Base-by-base conservation (phyloP, 2,888 invertebrate species). In the Metopia argyrocephala region DNA sequence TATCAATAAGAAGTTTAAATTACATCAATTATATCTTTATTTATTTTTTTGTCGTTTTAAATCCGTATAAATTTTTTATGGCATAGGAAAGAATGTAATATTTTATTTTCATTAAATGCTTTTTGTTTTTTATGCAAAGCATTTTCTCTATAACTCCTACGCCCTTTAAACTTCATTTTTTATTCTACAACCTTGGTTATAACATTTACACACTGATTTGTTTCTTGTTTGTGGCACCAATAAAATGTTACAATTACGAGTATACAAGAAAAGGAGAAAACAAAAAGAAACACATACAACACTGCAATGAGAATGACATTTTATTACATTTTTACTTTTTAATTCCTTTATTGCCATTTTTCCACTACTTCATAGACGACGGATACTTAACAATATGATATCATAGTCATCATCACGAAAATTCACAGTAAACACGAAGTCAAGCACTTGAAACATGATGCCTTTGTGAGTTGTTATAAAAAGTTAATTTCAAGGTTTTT, bases 291-390 rank as follows among this genome's bases (percentile, higher is more conserved):
- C 7, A 31, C 7, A 38, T 3, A 9, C n/a, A 73, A 57, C 28
- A 25, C 15, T 23, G 21, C 56, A 52, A 68, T 48, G 21, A 75
- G 66, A 70, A 70, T 56, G 61, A 48, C 65, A 75, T 70, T 75
- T 61, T 18, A 56, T 69, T 61, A 50, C 52, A 3, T 25, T 61
- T 52, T 56, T 50, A 50, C 59, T 66, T 57, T n/a, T n/a, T 31
- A n/a, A 31, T 5, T 31, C 15, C 20, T 50, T 25, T 61, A 18
- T 31, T 31, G 54, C 45, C 48, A 70, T 66, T 79, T 70, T 75
- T 61, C 75, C 61, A 70, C 75, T 61, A 48, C 23, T 65, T 23
- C 50, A 57, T 57, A 28, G n/a, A 48, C 52, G 50, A 12, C 38
- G 38, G 15, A 38, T 45, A 50, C 27, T 65, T 38, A 59, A 28